Conservation (phyloP, 2,797 vertebrate genomes). For the Halcyon leucocephala region DNA sequence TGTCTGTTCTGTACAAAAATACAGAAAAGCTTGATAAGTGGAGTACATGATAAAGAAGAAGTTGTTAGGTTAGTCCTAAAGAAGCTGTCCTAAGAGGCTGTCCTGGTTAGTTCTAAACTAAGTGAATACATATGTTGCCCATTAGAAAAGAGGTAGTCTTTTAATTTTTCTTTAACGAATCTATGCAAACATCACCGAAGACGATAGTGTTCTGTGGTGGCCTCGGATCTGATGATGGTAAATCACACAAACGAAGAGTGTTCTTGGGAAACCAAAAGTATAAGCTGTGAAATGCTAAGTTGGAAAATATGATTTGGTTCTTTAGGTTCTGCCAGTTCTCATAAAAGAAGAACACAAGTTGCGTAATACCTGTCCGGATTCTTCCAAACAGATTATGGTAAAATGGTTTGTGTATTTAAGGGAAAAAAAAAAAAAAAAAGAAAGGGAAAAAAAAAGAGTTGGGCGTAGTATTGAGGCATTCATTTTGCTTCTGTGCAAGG, state of each 20-base stretch:
- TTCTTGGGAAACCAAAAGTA: not conserved
- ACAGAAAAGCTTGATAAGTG: not conserved
- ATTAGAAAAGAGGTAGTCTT: not conserved
- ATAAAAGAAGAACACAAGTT: constrained; percentile 77
- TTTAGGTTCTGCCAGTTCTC: constrained; percentile 67
- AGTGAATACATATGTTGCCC: not conserved
- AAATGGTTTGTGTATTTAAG: not conserved
- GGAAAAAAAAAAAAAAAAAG: not conserved
- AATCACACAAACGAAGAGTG: not conserved
- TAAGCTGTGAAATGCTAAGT: not conserved
- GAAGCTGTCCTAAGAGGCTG: not conserved
- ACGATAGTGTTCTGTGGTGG: not conserved
- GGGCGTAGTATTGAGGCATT: not conserved
- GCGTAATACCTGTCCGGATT: constrained; percentile 68
- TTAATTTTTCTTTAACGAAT: not conserved
- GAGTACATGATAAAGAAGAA: not conserved
- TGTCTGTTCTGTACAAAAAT: not conserved
- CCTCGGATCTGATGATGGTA: not conserved
- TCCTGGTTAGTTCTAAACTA: not conserved
- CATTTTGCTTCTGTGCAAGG: not conserved
- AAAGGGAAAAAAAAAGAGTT: no score
- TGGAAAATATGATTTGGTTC: not conserved
- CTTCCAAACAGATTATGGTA: constrained; percentile 77
- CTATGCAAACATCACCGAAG: not conserved
- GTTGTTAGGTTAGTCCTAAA: not conserved